Percentiles rank a stretch among this genome's conserved stretches.
Conservation (phyloP, 1,140 invertebrate genomes). For the Tetranychus cinnabarinus region DNA sequence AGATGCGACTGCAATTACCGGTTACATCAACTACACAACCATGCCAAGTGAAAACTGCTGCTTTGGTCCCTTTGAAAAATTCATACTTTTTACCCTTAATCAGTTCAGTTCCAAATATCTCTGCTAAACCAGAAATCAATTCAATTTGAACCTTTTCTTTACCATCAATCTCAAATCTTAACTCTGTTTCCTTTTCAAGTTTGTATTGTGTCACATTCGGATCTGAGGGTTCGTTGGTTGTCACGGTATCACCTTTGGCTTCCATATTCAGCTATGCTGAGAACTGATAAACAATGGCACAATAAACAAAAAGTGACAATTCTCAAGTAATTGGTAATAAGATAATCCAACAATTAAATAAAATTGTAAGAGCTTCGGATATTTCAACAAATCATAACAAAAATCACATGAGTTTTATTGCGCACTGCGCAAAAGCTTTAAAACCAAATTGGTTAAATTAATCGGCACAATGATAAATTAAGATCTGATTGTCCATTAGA, state of each 20-base stretch:
- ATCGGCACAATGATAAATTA: no score
- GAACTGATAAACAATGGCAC: no score
- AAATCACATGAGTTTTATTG: no score
- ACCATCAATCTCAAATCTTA: slow-evolving; percentile 76
- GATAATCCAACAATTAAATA: no score
- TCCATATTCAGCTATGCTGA: background rate
- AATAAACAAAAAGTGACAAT: no score
- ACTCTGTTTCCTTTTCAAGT: slow-evolving; percentile 61
- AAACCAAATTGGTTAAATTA: no score
- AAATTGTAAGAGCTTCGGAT: no score
- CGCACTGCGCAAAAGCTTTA: no score
- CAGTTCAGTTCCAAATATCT: slow-evolving; percentile 90
- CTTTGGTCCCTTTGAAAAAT: slow-evolving; percentile 69
- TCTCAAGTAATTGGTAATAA: no score
- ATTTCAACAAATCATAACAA: no score
- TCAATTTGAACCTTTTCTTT: slow-evolving; percentile 39
- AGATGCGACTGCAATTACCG: slow-evolving; percentile 73
- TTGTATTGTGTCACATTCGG: slow-evolving; percentile 35
- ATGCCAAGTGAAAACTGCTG: slow-evolving; percentile 88
- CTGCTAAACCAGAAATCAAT: slow-evolving; percentile 29
- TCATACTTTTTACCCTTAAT: slow-evolving; percentile 77
- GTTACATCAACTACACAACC: slow-evolving; percentile 43
- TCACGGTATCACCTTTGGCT: background rate
- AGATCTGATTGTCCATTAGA: no score
- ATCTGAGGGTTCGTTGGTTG: background rate